Percentiles rank a stretch among this genome's conserved stretches.
phyloP scores from a whole-genome alignment of 2,113 vertebrate genomes.

The Gavia stellata region DNA sequence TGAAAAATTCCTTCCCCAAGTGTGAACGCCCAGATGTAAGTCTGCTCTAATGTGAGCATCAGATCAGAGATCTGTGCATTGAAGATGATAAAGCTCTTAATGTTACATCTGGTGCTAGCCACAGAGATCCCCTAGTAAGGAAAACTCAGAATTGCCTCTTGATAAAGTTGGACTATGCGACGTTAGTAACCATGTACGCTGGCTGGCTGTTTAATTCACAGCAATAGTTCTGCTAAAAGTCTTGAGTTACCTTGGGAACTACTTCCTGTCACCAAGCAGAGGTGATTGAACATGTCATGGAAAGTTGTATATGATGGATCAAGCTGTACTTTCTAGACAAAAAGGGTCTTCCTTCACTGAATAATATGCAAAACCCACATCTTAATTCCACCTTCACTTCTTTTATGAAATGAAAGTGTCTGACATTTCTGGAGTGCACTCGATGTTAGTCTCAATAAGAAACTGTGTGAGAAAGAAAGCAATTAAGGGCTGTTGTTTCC shows the following conservation, averaged over 20 bases:
- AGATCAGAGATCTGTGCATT: neutral
- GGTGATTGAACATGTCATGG: neutral
- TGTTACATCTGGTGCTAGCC: neutral
- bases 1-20: neutral
- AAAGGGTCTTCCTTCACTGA: neutral
- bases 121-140: neutral
- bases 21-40: neutral
- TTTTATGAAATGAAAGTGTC: neutral
- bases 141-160: neutral
- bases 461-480: neutral
- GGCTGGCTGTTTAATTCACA: neutral
- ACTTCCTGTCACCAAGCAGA: neutral
- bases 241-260: neutral
- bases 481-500: neutral
- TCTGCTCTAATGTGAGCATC: neutral
- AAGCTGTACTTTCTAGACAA: neutral
- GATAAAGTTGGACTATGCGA: neutral
- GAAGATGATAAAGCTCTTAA: neutral
- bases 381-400: neutral
- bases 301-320: neutral
- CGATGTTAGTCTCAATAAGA: neutral
- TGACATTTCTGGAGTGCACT: neutral
- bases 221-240: neutral
- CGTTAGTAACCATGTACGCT: neutral
- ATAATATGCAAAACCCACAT: neutral